Base-by-base conservation (phyloP, 2,888 invertebrate species). In the Agrotis clavis region DNA sequence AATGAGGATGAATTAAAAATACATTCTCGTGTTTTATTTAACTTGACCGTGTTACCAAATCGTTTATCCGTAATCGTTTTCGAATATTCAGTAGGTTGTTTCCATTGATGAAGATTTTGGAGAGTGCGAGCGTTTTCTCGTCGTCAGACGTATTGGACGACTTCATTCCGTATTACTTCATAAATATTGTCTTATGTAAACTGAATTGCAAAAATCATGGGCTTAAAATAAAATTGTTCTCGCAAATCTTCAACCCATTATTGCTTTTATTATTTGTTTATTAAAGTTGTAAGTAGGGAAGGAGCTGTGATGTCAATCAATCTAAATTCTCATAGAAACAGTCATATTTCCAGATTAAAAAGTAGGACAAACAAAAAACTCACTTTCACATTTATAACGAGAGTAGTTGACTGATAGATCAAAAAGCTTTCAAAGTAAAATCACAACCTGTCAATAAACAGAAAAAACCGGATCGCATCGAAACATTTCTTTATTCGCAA, bases 1-100 rank as follows among this genome's bases (percentile, higher is more conserved):
- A 25, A 79, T 62, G 74, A 54, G 67, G 79, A 67, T 57, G 74
- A 74, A 79, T 80, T 81, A 79, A 82, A 79, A 74, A 82, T 79
- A 66, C 53, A 60, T 74, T 74, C 50, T 45, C 63, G 41, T 79
- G 74, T 82, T 72, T 79, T 67, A 80, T 78, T 80, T 62, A 59
- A 67, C 18, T 67, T 77, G 50, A 64, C 53, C 30, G 60, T 78
- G 56, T 62, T 21, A 51, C 21, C 41, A 47, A 59, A 65, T 67
- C 56, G 67, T 78, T 82, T 73, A 51, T 62, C 48, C 18, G 47
- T 21, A 30, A 67, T 75, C 21, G 53, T 25, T 61, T 56, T 35
- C 5, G n/a, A 61, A n/a, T 51, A 61, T 77, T 69, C 63, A 48
- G 5, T 59, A 1, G 16, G 3, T 1, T 3, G n/a, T 25, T 35